Evolutionary conservation across 2,888 invertebrate genomes (phyloP), one percentile per base, ranked within the genome.

Genomic region (Neoaliturus tenellus): DNA sequence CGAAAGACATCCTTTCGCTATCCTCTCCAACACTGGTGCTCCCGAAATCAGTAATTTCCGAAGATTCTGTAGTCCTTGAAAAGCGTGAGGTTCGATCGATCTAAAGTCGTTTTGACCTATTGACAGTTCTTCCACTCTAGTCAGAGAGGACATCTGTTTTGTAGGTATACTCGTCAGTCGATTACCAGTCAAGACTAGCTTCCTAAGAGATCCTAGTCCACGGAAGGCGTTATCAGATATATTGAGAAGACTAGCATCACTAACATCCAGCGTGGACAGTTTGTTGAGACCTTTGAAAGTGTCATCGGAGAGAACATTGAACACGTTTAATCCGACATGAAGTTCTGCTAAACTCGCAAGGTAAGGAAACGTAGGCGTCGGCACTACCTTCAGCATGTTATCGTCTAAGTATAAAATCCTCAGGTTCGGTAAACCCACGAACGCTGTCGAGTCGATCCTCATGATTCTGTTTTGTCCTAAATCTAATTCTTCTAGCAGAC

Each of bases 391-490:
- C 85, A 97, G 90, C 85, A 95, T 95, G 90, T 97, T 97, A 89
- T 97, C 97, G 89, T 97, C 97, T 86, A 97, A 91, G 90, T 96
- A 96, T 17, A 97, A 91, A 25, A 97, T 95, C 85, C 96, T 92
- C 83, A 97, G 91, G n/a, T 95, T 94, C 4, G 93, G 91, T 80
- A 97, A 90, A 0, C 96, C 96, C 80, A 95, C 93, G 88, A 97
- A 96, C 1, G 97, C 96, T 86, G 93, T 93, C 0, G 94, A 93
- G 88, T 97, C 96, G 69, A 97, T 95, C 88, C 93, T 93, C 23
- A 95, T 94, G 89, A 97, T 96, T 88, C 96, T 93, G 90, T 97
- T 97, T 90, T 96, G 95, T 20, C 97, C 97, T 85, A 97, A 92
- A 91, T 97, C 97, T 80, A 97, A 92, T 90, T 97, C 97, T 89